Conservation (phyloP, 2,113 vertebrate genomes). For the Chelonoidis abingdonii region DNA sequence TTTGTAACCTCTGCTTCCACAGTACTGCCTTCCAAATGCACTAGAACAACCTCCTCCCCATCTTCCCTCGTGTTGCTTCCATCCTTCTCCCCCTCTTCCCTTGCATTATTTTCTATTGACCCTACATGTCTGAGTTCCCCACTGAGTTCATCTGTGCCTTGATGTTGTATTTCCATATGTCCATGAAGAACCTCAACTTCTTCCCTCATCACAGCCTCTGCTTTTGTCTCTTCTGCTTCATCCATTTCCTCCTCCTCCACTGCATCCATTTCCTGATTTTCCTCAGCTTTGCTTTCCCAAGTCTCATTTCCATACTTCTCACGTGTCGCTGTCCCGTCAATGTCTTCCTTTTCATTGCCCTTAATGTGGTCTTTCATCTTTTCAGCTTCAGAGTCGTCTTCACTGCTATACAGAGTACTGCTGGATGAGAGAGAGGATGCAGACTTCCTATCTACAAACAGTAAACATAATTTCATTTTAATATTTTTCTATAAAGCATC, state of each 20-base stretch:
- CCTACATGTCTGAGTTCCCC: background rate
- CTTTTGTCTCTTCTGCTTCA: constrained; percentile 2
- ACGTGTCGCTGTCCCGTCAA: background rate
- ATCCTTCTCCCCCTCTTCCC: background rate
- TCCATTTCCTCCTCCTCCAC: constrained; percentile 21
- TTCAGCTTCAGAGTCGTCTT: constrained; percentile 66
- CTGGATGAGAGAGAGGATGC: constrained; percentile 66
- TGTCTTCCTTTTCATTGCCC: background rate
- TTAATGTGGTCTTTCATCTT: fast-evolving
- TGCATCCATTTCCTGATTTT: constrained; percentile 4
- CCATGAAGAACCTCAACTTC: background rate
- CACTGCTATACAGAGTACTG: constrained; percentile 74
- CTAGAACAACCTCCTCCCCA: background rate
- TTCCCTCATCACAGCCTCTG: background rate
- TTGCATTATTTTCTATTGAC: background rate
- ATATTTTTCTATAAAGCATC: background rate
- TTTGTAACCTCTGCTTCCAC: background rate
- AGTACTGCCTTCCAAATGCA: constrained; percentile 1
- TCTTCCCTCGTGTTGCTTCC: background rate
- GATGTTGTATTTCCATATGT: background rate
- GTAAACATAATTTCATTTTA: constrained; percentile 19
- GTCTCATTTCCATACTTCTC: background rate
- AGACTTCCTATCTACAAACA: constrained; percentile 68
- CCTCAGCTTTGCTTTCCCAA: background rate
- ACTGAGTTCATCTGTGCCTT: background rate